phyloP scores from a whole-genome alignment of 2,113 vertebrate genomes.

The Clarias macrocephalus region DNA sequence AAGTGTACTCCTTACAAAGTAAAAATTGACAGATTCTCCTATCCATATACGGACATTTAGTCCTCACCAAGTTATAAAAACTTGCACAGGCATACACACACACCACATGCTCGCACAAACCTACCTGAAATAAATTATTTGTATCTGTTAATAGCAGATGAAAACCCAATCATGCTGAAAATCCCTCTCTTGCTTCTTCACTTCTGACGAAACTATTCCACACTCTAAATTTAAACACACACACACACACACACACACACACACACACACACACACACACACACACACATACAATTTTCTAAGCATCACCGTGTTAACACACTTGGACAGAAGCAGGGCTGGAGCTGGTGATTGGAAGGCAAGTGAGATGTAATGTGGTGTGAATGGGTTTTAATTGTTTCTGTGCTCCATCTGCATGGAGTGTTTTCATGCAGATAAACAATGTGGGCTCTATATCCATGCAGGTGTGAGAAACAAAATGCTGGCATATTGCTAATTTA shows the following conservation, averaged over 20 bases:
- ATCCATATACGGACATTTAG: not conserved
- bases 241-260: constrained; percentile 54
- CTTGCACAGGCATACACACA: constrained; percentile 46
- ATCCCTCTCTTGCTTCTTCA: constrained; percentile 77
- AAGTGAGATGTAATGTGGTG: constrained; percentile 58
- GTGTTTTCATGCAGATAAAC: constrained; percentile 69
- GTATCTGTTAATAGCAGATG: constrained; percentile 79
- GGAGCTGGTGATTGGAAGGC: constrained; percentile 68
- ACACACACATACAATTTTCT: constrained; percentile 45
- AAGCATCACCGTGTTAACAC: constrained; percentile 68
- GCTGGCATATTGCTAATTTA: constrained; percentile 15
- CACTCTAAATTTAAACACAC: constrained; percentile 76
- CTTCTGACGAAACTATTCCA: constrained; percentile 79
- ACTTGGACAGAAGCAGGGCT: constrained; percentile 59
- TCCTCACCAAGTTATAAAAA: not conserved
- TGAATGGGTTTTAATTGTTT: constrained; percentile 69
- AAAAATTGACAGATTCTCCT: not conserved
- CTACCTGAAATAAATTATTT: constrained; percentile 80
- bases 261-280: constrained; percentile 40
- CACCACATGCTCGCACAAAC: constrained; percentile 60
- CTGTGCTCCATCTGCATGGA: constrained; percentile 60
- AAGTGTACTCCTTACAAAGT: not conserved
- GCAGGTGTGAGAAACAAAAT: constrained; percentile 37
- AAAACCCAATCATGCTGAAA: constrained; percentile 90
- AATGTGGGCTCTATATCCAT: constrained; percentile 55